Base-by-base conservation (phyloP, 2,888 invertebrate species). In the Hymenopus coronatus region DNA sequence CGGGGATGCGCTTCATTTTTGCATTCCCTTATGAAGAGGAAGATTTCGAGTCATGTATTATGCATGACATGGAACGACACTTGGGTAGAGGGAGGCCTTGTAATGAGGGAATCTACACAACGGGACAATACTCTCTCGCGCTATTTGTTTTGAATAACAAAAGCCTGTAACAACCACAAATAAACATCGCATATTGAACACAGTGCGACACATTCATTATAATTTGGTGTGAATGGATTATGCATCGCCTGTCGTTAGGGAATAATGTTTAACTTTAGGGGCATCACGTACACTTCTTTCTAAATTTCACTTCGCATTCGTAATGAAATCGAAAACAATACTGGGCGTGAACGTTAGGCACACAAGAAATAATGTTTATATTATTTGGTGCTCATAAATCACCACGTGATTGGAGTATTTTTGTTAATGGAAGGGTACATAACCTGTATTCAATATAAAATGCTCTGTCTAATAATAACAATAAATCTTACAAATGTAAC, bases 111-210 rank as follows among this genome's bases (percentile, higher is more conserved):
- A 28, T 15, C 54, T 20, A 70, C 86, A 28, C 86, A 85, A 46
- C 85, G 85, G 85, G 70, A 85, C 85, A 86, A 86, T 28, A 86
- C 81, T 25, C 20, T 25, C 54, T 70, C 27, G 86, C 28, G 81
- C 30, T 86, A 54, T 85, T 86, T 86, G 86, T 86, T 54, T 86
- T 27, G 85, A 85, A 85, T 85, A 85, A 85, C 85, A 85, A 85
- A 84, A 46, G 85, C 85, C 15, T 54, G 54, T 54, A 54, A 54
- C 54, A 54, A 54, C 54, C n/a, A 46, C 40, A 46, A 46, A 86
- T 28, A 30, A 28, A 86, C 28, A 40, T 54, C 28, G 85, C 85
- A 28, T 28, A 46, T 12, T 46, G 85, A 85, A 85, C 85, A 46
- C 28, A 3, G n/a, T 85, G 46, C 46, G 33, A 28, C 28, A 86